Evolutionary conservation across 2,797 vertebrate genomes (phyloP).

Genomic region (Antennarius maculatus): DNA sequence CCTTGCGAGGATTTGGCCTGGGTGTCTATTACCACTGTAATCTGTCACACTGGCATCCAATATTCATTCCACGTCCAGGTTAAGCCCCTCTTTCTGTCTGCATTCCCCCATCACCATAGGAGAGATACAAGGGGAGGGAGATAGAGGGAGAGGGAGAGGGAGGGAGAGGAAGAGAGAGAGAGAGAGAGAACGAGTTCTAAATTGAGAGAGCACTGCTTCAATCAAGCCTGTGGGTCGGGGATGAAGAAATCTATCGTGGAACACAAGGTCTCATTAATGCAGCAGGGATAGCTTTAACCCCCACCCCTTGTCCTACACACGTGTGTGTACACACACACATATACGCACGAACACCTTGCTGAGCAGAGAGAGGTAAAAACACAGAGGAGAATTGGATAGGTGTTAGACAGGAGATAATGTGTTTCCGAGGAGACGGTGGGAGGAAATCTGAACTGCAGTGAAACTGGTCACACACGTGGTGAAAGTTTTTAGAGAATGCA

Average conservation of each 20-base stretch:
- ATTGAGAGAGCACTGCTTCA: slow-evolving; percentile 74
- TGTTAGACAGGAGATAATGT: slow-evolving; percentile 26
- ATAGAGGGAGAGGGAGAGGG: slow-evolving; percentile 8
- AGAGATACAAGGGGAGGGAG: slow-evolving; percentile 21
- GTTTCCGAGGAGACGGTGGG: slow-evolving; percentile 16
- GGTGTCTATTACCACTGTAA: slow-evolving; percentile 84
- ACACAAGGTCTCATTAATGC: slow-evolving; percentile 75
- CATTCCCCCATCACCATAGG: slow-evolving; percentile 64
- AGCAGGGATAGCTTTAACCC: slow-evolving; percentile 71
- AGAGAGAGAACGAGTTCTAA: slow-evolving; percentile 32
- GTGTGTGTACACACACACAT: slow-evolving; percentile 11
- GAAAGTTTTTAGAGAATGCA: neutral
- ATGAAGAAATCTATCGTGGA: slow-evolving; percentile 72
- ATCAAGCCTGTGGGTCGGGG: slow-evolving; percentile 67
- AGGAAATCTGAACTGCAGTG: slow-evolving; percentile 15
- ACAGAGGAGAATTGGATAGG: slow-evolving; percentile 31
- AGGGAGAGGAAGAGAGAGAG: slow-evolving; percentile 32
- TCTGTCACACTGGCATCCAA: slow-evolving; percentile 80
- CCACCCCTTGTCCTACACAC: slow-evolving; percentile 12
- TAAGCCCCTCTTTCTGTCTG: slow-evolving; percentile 80
- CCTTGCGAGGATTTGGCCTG: slow-evolving; percentile 80
- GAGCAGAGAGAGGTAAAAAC: slow-evolving; percentile 29
- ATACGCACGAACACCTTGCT: slow-evolving; percentile 21
- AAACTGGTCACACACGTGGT: slow-evolving; percentile 12
- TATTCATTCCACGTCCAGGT: slow-evolving; percentile 79